phyloP scores from a whole-genome alignment of 1,140 invertebrate genomes.

The Sycobia sp. region DNA sequence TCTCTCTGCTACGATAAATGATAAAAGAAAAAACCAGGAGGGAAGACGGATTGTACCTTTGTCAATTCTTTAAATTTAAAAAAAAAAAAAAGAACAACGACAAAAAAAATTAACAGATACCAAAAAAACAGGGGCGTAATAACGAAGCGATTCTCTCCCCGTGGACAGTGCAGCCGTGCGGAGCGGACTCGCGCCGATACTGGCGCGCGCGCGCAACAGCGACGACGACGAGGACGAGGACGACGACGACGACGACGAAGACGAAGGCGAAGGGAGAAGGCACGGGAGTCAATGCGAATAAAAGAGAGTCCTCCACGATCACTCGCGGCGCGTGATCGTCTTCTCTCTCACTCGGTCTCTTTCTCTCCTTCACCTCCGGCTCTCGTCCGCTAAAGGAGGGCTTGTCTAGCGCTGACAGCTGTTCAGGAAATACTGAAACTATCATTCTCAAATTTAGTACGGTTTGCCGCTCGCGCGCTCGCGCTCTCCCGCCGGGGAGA shows the following conservation, averaged over 20 bases:
- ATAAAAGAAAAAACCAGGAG: too few relatives aligned
- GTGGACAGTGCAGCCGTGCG: too few relatives aligned
- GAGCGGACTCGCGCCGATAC: too few relatives aligned
- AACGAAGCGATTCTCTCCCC: too few relatives aligned
- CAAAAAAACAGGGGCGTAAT: too few relatives aligned
- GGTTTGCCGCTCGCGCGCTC: conserved; percentile 47
- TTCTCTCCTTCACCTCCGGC: too few relatives aligned
- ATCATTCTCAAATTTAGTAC: conserved; percentile 59
- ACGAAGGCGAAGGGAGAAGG: not conserved
- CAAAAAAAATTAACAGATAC: too few relatives aligned
- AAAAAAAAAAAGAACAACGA: too few relatives aligned
- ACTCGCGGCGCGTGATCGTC: not conserved
- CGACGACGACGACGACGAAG: not conserved
- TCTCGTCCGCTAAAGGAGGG: conserved; percentile 19
- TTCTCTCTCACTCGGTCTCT: conserved; percentile 1
- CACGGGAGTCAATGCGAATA: not conserved
- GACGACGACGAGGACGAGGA: not conserved
- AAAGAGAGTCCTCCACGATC: too few relatives aligned
- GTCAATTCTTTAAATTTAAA: too few relatives aligned
- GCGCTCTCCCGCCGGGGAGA: conserved; percentile 13
- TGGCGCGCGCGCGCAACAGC: not conserved
- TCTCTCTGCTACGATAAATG: too few relatives aligned
- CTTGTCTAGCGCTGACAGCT: conserved; percentile 60
- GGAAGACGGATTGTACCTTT: too few relatives aligned
- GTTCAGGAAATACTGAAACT: conserved; percentile 63